Percentiles rank a stretch among this genome's conserved stretches.
Evolutionary conservation across 2,113 vertebrate species (phyloP).

Genomic region (Phrynocephalus versicolor): DNA sequence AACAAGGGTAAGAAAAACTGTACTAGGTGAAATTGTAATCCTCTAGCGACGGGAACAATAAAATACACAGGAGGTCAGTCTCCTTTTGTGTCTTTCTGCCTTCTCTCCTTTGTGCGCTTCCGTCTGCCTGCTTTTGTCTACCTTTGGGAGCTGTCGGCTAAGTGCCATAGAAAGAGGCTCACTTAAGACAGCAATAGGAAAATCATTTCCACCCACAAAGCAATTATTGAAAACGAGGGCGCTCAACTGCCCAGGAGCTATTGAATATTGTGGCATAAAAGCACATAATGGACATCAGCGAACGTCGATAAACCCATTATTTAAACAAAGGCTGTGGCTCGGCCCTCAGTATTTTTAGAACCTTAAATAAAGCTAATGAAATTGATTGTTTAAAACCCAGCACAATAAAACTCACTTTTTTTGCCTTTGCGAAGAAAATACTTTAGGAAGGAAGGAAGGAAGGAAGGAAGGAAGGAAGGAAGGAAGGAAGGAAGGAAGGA

Average conservation of each 20-base stretch:
- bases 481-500: no score
- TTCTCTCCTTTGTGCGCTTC: background rate
- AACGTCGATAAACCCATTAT: slow-evolving; percentile 17
- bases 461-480: no score
- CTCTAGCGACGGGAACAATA: background rate
- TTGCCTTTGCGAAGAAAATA: background rate
- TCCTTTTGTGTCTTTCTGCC: background rate
- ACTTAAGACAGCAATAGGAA: slow-evolving; percentile 5
- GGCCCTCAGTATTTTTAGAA: slow-evolving; percentile 14
- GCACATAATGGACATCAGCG: slow-evolving; percentile 10
- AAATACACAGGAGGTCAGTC: background rate
- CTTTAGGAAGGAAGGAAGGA: slow-evolving; percentile 31
- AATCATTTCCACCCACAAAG: slow-evolving; percentile 19
- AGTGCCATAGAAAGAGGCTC: slow-evolving; percentile 3
- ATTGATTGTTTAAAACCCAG: slow-evolving; percentile 51
- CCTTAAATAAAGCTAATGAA: slow-evolving; percentile 8
- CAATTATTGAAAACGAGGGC: slow-evolving; percentile 20
- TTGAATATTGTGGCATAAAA: slow-evolving; percentile 2
- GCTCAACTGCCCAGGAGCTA: slow-evolving; percentile 2
- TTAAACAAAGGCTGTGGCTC: slow-evolving; percentile 3
- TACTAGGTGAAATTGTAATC: background rate
- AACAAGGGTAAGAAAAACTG: no score
- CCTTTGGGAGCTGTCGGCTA: background rate
- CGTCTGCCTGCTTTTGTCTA: background rate
- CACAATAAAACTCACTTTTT: slow-evolving; percentile 45